Evolutionary conservation across 2,888 invertebrate genomes (phyloP).

Genomic region (Kuschelorhynchus macadamiae): DNA sequence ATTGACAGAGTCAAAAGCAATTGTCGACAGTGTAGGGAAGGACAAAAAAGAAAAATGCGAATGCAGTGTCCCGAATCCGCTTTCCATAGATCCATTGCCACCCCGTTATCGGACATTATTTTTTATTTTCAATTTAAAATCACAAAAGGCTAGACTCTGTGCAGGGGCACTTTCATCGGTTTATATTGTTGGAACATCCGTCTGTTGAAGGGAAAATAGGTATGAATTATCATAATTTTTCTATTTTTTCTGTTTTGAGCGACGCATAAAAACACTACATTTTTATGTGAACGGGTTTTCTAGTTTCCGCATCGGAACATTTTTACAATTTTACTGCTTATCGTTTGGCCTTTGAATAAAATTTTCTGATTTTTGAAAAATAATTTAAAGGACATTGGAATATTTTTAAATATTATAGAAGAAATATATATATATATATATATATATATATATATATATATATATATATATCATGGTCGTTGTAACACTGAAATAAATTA

Average conservation of each 20-base stretch:
- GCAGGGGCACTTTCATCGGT: constrained; percentile 24
- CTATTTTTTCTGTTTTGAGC: constrained; percentile 24
- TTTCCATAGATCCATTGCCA: constrained; percentile 30
- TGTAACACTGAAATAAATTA: too few species aligned
- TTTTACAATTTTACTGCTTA: too few species aligned
- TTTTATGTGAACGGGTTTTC: too few species aligned
- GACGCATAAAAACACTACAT: too few species aligned
- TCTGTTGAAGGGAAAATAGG: constrained; percentile 14
- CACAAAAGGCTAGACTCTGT: constrained; percentile 31
- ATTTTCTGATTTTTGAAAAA: too few species aligned
- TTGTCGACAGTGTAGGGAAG: not conserved
- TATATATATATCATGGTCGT: too few species aligned
- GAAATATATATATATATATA: too few species aligned
- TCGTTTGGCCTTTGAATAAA: too few species aligned
- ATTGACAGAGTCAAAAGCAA: constrained; percentile 20
- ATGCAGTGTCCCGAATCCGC: constrained; percentile 28
- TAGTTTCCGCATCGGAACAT: too few species aligned
- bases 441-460: too few species aligned
- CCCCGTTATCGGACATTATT: constrained; percentile 41
- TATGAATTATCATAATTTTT: constrained; percentile 29
- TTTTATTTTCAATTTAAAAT: constrained; percentile 49
- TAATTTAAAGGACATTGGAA: too few species aligned
- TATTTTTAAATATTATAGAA: too few species aligned
- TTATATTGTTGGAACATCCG: constrained; percentile 23
- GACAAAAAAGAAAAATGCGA: constrained; percentile 20